Base-by-base conservation (phyloP, 2,113 vertebrate species). In the Nipponia nippon region DNA sequence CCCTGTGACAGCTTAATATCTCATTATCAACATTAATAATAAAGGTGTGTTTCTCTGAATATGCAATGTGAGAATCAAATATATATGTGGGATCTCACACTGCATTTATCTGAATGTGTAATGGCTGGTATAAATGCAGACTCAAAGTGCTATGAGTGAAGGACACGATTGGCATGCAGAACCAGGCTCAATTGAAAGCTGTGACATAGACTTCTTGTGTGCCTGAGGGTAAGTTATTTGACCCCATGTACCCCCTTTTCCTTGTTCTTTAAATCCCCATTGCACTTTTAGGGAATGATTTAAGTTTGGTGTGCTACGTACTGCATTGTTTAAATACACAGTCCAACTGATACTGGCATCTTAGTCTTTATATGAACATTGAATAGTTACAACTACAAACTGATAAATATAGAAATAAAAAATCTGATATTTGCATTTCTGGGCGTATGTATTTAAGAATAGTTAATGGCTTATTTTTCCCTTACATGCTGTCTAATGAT, bases 1-100 rank as follows among this genome's bases (percentile, higher is more conserved):
- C 67, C 91, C 7, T 1, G 78, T 93, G 96, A 90, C 89, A 96
- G 59, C 78, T 96, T 94, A 96, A 96, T 97, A 96, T 93, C 94
- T 97, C 84, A 94, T 97, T 96, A 97, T 95, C 78, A 79, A 62
- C 87, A 86, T 93, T 95, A 97, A 94, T 95, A 96, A 97, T 81
- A 88, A 96, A 87, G 1, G 0, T 83, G 87, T 79, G 75, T 95
- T 95, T 69, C 89, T 91, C 87, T 77, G 91, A 95, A 95, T 95
- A 72, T 15, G 70, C 58, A 83, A 73, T 77, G 46, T 85, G 89
- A 97, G 70, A 90, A 76, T 66, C 3, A 4, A 63, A 49, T 84
- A 47, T 40, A 52, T 90, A 77, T 86, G 23, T 73, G 34, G 69
- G 69, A 76, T 16, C 58, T 92, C 76, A 56, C n/a, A 29, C 49